phyloP scores from a whole-genome alignment of 2,113 vertebrate genomes.

The Nyctibius bracteatus region DNA sequence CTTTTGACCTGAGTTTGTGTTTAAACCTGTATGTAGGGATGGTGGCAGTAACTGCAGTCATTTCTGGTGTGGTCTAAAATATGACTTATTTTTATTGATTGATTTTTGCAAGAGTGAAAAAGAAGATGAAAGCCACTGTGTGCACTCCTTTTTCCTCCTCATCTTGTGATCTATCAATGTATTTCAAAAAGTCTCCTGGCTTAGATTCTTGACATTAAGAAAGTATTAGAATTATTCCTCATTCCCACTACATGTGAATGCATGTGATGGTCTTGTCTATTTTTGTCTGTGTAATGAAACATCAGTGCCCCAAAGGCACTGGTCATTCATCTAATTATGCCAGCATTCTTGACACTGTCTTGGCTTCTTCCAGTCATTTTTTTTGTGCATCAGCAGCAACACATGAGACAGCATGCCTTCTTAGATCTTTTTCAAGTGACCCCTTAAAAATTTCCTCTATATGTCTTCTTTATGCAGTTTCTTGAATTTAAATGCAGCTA shows the following conservation, averaged over 20 bases:
- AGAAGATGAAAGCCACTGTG: background rate
- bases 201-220: background rate
- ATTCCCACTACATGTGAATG: slow-evolving; percentile 21
- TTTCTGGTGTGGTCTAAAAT: background rate
- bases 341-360: background rate
- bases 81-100: background rate
- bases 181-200: background rate
- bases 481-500: background rate
- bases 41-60: background rate
- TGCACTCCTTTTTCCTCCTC: background rate
- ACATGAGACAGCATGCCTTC: background rate
- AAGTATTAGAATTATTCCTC: background rate
- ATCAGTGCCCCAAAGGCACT: slow-evolving; percentile 33
- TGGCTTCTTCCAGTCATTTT: background rate
- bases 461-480: background rate
- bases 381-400: background rate
- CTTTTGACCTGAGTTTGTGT: background rate
- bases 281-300: slow-evolving; percentile 4
- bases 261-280: slow-evolving; percentile 34
- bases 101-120: background rate
- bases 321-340: slow-evolving; percentile 3
- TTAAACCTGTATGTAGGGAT: background rate
- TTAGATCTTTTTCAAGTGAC: background rate
- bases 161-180: background rate
- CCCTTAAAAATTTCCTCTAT: background rate